A percentile compares a stretch with the other conserved stretches of the same genome.
phyloP scores from a whole-genome alignment of 1,140 invertebrate species.

The Zophobas morio region DNA sequence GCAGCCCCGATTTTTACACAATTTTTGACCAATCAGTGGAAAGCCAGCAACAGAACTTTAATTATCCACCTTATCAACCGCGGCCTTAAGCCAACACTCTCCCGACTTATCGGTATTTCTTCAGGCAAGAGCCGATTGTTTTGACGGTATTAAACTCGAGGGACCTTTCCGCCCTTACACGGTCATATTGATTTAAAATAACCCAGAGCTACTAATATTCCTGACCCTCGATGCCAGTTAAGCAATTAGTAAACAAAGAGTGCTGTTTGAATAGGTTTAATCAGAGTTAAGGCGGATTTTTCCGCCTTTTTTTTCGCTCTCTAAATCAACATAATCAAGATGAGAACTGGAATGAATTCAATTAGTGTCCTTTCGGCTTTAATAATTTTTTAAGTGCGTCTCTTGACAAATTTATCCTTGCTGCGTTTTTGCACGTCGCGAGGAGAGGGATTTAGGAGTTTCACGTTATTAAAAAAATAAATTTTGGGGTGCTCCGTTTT shows the following conservation, averaged over 20 bases:
- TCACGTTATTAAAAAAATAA: not conserved
- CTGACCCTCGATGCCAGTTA: constrained; percentile 45
- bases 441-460: not conserved
- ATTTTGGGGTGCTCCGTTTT: too few relatives aligned
- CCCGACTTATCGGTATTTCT: too few relatives aligned
- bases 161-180: not conserved
- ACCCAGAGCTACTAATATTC: constrained; percentile 53
- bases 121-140: too few relatives aligned
- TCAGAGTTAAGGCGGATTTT: constrained; percentile 10
- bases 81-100: too few relatives aligned
- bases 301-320: constrained; percentile 15
- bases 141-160: too few relatives aligned
- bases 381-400: constrained; percentile 41
- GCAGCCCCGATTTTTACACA: too few relatives aligned
- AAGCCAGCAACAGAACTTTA: too few relatives aligned
- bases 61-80: too few relatives aligned
- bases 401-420: constrained; percentile 20
- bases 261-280: constrained; percentile 38
- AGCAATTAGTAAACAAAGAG: constrained; percentile 39
- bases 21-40: too few relatives aligned
- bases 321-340: constrained; percentile 44
- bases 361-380: constrained; percentile 18
- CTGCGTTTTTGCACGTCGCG: constrained; percentile 15
- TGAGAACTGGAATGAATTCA: constrained; percentile 18
- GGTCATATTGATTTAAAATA: constrained; percentile 35